phyloP scores from a whole-genome alignment of 2,888 invertebrate genomes.

The Polydrusus tereticollis region DNA sequence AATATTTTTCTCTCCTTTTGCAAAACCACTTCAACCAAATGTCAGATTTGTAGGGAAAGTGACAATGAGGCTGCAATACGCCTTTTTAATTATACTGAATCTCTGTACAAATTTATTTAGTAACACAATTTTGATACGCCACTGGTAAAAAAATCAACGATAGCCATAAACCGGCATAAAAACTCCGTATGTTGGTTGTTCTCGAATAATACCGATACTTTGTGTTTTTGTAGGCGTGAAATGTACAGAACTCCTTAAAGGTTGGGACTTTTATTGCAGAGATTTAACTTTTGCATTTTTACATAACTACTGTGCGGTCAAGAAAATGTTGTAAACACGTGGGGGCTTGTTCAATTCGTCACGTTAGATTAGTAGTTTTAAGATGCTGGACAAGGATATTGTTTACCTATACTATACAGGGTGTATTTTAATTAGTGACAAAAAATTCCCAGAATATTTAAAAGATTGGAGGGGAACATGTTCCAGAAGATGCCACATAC shows the following conservation, averaged over 20 bases:
- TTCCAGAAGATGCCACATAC: too few species aligned
- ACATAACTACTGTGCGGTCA: slow-evolving; percentile 36
- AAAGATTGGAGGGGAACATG: too few species aligned
- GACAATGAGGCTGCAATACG: too few species aligned
- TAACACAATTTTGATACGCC: background rate
- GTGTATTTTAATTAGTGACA: too few species aligned
- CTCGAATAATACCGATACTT: slow-evolving; percentile 37
- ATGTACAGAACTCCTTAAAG: slow-evolving; percentile 26
- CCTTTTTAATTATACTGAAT: too few species aligned
- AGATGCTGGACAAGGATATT: background rate
- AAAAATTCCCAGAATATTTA: too few species aligned
- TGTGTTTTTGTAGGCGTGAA: slow-evolving; percentile 43
- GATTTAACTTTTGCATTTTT: slow-evolving; percentile 28
- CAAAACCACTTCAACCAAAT: too few species aligned
- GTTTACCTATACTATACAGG: too few species aligned
- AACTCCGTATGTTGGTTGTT: slow-evolving; percentile 25
- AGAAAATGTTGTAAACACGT: slow-evolving; percentile 32
- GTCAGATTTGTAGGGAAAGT: too few species aligned
- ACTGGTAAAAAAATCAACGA: slow-evolving; percentile 8
- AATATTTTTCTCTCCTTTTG: too few species aligned
- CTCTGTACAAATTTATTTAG: background rate
- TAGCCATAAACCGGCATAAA: slow-evolving; percentile 28
- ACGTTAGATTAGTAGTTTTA: slow-evolving; percentile 29
- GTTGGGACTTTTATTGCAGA: slow-evolving; percentile 31
- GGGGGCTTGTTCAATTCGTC: slow-evolving; percentile 16